Evolutionary conservation across 2,888 invertebrate species (phyloP).

Genomic region (Xestia rhomboidea): DNA sequence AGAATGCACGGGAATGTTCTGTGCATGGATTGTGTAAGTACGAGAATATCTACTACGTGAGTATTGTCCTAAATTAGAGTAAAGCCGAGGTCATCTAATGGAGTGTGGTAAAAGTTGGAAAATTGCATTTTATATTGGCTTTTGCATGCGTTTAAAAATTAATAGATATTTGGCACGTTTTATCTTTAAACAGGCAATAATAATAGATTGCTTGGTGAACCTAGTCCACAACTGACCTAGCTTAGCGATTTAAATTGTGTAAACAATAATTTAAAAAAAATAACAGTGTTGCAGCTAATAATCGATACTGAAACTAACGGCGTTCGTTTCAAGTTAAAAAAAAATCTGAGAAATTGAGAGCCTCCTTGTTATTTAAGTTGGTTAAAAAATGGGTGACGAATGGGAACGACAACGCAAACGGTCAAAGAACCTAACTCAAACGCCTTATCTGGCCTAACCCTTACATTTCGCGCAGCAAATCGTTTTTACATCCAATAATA

Average conservation of each 20-base stretch:
- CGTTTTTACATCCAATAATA: slow-evolving; percentile 60
- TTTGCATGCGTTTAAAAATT: not conserved
- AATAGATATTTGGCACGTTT: not conserved
- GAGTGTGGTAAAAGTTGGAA: not conserved
- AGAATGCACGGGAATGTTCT: slow-evolving; percentile 10
- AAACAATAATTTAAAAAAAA: not conserved
- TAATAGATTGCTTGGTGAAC: not conserved
- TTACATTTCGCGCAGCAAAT: slow-evolving; percentile 40
- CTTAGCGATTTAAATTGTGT: not conserved
- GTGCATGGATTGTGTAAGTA: slow-evolving; percentile 2
- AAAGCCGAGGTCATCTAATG: not conserved
- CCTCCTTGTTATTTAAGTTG: not conserved
- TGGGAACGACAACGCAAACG: not conserved
- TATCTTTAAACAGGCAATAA: not conserved
- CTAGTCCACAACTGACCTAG: not conserved
- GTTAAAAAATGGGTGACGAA: not conserved
- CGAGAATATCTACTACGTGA: slow-evolving; percentile 20
- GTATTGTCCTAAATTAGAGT: slow-evolving; percentile 5
- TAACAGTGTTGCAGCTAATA: not conserved
- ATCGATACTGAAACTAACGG: not conserved
- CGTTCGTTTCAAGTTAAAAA: not conserved
- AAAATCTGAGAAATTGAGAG: not conserved
- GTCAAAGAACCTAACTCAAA: slow-evolving; percentile 4
- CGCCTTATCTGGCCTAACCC: slow-evolving; percentile 18
- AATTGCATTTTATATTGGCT: not conserved